Base-by-base conservation (phyloP, 1,140 invertebrate genomes). In the Drosophila varians region DNA sequence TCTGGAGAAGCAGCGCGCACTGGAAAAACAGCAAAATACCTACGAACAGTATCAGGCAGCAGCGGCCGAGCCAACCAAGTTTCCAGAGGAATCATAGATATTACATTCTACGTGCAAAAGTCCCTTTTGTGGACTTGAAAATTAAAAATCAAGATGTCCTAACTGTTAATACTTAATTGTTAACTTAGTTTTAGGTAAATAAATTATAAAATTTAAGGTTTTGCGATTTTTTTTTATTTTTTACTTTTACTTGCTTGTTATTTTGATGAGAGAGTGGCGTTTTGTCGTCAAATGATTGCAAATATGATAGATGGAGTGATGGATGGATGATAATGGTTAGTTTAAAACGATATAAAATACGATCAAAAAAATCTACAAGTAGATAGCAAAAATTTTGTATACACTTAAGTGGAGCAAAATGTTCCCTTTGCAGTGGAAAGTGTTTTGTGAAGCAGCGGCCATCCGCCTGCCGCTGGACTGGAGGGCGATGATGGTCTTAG, bases 161-260 rank as follows among this genome's bases (percentile, higher is more conserved):
- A 52, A 69, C 77, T 61, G 68, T 82, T 80, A 80, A 62, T 43
- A 42, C 23, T 52, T 56, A 58, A 62, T 54, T 56, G 65, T 71
- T 60, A 45, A 12, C 38, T 1, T 53, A 54, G 26, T 46, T 66
- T 11, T 66, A 68, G 38, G 4, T 2, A 38, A 38, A 7, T 36
- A 7, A 11, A 38, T 12, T 16, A 38, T 14, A 38, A 16, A 9
- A 16, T 45, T 48, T 0, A 23, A 34, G 8, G 36, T 82, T 83
- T 79, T 84, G 52, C 75, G 18, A 75, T 84, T 84, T 84, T 84
- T n/a, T 83, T 83, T 84, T 58, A 64, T 60, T 71, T 83, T 82
- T 83, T 86, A 77, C 77, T 74, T 87, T 88, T 65, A 75, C 77
- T 87, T 87, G 82, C 82, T 87, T 87, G 82, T 87, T 87, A 87